Evolutionary conservation across 2,888 invertebrate species (phyloP).

Genomic region (Mythimna impura): DNA sequence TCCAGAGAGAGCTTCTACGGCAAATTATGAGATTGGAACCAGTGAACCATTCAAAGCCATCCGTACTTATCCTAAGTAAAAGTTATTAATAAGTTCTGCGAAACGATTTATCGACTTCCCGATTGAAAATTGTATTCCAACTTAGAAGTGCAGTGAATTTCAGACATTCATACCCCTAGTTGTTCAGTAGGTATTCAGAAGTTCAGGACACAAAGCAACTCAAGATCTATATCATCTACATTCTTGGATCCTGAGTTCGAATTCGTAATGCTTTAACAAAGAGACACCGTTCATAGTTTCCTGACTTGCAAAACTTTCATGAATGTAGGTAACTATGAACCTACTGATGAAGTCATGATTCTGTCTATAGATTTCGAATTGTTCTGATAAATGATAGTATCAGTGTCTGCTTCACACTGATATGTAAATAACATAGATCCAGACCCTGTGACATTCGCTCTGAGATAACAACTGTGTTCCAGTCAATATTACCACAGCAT

Average conservation of each 20-base stretch:
- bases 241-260: conserved; percentile 5
- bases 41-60: conserved; percentile 7
- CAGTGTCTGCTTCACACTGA: too few species aligned
- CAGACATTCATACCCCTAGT: background rate
- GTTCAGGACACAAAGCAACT: background rate
- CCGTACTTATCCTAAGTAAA: background rate
- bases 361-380: too few species aligned
- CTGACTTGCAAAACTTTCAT: conserved; percentile 3
- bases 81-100: background rate
- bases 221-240: conserved; percentile 4
- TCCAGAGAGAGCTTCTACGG: conserved; percentile 5
- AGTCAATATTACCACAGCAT: too few species aligned
- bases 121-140: background rate
- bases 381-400: too few species aligned
- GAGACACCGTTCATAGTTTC: conserved; percentile 6
- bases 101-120: background rate
- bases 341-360: background rate
- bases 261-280: conserved; percentile 14
- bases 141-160: conserved; percentile 1
- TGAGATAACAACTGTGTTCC: too few species aligned
- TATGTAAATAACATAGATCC: too few species aligned
- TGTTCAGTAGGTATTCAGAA: conserved; percentile 1
- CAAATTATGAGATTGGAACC: conserved; percentile 8
- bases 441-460: too few species aligned
- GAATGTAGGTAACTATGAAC: background rate